Evolutionary conservation across 2,888 invertebrate species (phyloP), one percentile per base, ranked within the genome.

Genomic region (Zelleria hepariella): DNA sequence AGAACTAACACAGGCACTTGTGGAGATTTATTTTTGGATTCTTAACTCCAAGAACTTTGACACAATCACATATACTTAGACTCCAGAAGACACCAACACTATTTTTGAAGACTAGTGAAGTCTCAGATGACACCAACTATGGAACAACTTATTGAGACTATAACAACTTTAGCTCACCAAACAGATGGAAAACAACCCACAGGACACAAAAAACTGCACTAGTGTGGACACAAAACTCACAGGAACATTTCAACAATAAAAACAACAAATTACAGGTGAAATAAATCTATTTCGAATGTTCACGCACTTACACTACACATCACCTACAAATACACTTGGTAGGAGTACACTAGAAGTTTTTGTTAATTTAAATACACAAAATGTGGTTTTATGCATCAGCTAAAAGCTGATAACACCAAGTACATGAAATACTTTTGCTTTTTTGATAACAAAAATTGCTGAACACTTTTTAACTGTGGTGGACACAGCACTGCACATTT

Each of bases 291-390:
- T 86, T 80, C 70, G 70, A 42, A 78, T 74, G 71, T 77, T 74
- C 84, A 86, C 87, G 80, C 85, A 87, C 78, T 75, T 77, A 81
- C 89, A 89, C 86, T 82, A 87, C 87, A 88, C 89, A 78, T 82
- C 82, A 84, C 84, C 82, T 85, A 82, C 5, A 66, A 66, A 74
- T 80, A 86, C 86, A 85, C 86, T 84, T 77, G 77, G 73, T 70
- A 70, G 68, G 67, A 68, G 15, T 80, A 83, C 83, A 85, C 83
- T 80, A 75, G 23, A 21, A 51, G 51, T 8, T 26, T 25, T 25
- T 18, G 26, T 54, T 54, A 55, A 10, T 27, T 20, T 32, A 20
- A n/a, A 55, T 24, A 53, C 53, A 55, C 54, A 24, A 54, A 54
- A n/a, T 15, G n/a, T 25, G 23, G n/a, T n/a, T 18, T 18, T n/a